Conservation (phyloP, 1,140 invertebrate genomes). For the Eulimnadia texana region DNA sequence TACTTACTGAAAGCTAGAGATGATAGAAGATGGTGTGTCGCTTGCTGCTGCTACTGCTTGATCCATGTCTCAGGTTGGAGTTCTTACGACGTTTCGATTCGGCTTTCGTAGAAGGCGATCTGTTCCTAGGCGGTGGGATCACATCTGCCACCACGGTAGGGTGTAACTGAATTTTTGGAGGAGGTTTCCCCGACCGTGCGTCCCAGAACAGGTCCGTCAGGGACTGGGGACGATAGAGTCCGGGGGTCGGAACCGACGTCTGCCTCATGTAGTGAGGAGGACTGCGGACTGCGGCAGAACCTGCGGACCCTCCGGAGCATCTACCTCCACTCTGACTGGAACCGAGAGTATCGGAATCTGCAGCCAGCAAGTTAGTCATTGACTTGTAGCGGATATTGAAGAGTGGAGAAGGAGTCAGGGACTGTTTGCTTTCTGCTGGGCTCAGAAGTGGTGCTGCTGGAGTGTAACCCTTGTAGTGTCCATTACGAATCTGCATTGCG, state of each 20-base stretch:
- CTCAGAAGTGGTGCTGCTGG: background rate
- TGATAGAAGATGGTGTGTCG: background rate
- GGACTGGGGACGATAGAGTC: conserved; percentile 43
- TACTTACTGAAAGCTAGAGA: background rate
- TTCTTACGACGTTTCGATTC: background rate
- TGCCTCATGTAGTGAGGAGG: background rate
- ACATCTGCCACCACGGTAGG: conserved; percentile 34
- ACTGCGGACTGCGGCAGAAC: conserved; percentile 33
- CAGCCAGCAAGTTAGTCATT: conserved; percentile 57
- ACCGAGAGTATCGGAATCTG: conserved; percentile 65
- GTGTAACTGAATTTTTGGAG: conserved; percentile 10
- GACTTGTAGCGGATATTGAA: conserved; percentile 73
- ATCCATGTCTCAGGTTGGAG: background rate
- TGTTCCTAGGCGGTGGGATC: conserved; percentile 12
- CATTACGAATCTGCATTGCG: background rate
- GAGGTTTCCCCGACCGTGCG: background rate
- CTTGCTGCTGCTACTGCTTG: background rate
- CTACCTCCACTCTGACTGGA: conserved; percentile 74
- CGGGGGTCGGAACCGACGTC: background rate
- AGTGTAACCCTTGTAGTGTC: background rate
- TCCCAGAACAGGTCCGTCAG: conserved; percentile 73
- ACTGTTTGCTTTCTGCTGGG: conserved; percentile 6
- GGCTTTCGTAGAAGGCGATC: background rate
- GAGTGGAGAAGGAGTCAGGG: conserved; percentile 42
- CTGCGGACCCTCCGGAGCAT: conserved; percentile 60